Evolutionary conservation across 2,113 vertebrate genomes (phyloP), one percentile per base, ranked within the genome.

Genomic region (Neotoma lepida): DNA sequence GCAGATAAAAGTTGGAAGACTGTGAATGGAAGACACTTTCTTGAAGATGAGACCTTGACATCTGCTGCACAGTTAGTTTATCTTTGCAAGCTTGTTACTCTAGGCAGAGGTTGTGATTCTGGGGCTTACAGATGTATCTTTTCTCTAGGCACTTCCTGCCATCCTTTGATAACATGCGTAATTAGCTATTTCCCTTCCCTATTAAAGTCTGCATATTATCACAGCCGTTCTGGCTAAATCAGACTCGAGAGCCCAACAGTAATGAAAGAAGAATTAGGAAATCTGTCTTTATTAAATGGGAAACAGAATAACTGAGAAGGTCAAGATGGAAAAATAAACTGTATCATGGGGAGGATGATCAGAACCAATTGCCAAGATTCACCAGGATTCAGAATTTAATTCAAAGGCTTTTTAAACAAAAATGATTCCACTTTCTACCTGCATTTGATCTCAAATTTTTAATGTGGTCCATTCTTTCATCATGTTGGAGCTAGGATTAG

Each of bases 271-370:
- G 85, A 87, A 96, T 30, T 90, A 78, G 89, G 73, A 96, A 95
- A 92, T 96, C 58, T 86, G 74, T 94, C 84, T 96, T 95, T 77
- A 86, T 95, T 95, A 95, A 86, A 49, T 73, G 35, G 24, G 41
- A 84, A 94, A 88, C 64, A 89, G 74, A 86, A 90, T 66, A 89
- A 89, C 35, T 9, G 33, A 94, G 78, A 89, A 63, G 63, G 84
- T 88, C 76, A 92, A 76, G 88, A 86, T 71, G 64, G 78, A 82
- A 93, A 94, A 97, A 82, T 56, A 86, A 94, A 87, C 30, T 15
- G 24, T 28, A 58, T 61, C 39, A 30, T 61, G 46, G 41, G 80
- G 78, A 56, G 88, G 8, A 44, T 82, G 56, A 64, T 61, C 85
- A 91, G 76, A 92, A 92, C 71, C 92, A 63, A 68, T 54, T 63